phyloP scores from a whole-genome alignment of 2,888 invertebrate genomes.

The Sinotaia quadrata region DNA sequence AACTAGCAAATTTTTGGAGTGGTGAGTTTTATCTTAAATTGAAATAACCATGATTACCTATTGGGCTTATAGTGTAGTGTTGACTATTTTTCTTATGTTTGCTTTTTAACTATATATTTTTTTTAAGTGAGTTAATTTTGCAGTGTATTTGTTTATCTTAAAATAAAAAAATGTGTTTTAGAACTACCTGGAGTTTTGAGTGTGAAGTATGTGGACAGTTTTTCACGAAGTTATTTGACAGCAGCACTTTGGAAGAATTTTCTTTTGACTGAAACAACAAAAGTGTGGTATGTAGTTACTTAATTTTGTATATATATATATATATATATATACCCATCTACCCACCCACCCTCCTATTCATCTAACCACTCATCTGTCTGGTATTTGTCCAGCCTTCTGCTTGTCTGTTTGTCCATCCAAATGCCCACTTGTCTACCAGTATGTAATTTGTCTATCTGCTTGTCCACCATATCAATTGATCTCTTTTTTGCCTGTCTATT shows the following conservation, averaged over 20 bases:
- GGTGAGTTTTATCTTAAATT: too few species aligned
- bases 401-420: too few species aligned
- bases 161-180: conserved; percentile 11
- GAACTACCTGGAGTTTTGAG: conserved; percentile 26
- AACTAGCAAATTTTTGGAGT: conserved; percentile 28
- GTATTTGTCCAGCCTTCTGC: too few species aligned
- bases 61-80: neutral
- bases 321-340: neutral
- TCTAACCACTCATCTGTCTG: too few species aligned
- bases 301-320: neutral
- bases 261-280: neutral
- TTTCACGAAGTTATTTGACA: conserved; percentile 32
- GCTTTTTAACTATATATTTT: neutral
- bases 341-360: too few species aligned
- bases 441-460: too few species aligned
- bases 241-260: conserved; percentile 34
- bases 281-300: conserved; percentile 14
- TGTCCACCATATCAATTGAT: too few species aligned
- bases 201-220: conserved; percentile 30
- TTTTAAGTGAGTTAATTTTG: neutral
- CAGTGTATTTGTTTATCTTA: neutral
- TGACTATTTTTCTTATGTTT: neutral
- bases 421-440: too few species aligned
- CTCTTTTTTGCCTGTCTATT: too few species aligned
- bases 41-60: too few species aligned